Conservation (phyloP, 2,113 vertebrate genomes). For the Oncorhynchus nerka region DNA sequence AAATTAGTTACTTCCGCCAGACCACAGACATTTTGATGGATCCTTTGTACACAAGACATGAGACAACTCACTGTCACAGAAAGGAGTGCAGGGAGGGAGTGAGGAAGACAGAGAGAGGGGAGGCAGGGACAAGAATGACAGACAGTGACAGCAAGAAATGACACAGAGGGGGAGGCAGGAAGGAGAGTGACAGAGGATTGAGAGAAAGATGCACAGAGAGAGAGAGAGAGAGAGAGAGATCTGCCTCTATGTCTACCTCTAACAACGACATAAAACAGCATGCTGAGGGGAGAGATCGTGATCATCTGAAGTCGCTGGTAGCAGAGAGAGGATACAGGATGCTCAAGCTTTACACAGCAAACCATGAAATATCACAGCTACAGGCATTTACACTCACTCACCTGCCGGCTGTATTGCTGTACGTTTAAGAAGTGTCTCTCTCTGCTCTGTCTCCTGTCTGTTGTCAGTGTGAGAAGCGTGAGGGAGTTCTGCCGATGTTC, state of each 20-base stretch:
- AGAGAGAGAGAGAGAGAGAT: slow-evolving; percentile 5
- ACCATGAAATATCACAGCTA: slow-evolving; percentile 2
- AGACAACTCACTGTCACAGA: not conserved
- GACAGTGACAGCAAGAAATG: not conserved
- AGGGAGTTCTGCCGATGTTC: slow-evolving; percentile 37
- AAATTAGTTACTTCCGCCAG: slow-evolving; percentile 19
- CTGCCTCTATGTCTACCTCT: not conserved
- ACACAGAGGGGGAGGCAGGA: not conserved
- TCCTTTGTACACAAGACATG: not conserved
- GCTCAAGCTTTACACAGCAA: not conserved
- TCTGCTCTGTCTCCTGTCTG: slow-evolving; percentile 30
- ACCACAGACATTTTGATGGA: slow-evolving; percentile 16
- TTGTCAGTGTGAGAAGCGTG: slow-evolving; percentile 43
- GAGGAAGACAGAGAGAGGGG: not conserved
- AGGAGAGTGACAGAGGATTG: not conserved
- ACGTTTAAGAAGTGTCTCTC: not conserved
- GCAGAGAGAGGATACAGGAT: not conserved
- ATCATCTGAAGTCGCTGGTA: not conserved
- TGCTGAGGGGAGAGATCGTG: not conserved
- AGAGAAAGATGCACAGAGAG: not conserved
- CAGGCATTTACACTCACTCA: not conserved
- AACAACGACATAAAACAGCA: slow-evolving; percentile 10
- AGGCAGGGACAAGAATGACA: not conserved
- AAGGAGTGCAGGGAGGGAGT: not conserved
- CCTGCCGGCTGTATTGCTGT: not conserved